These are phyloP conservation scores for Hemibagrus guttatus DNA, from an alignment of 2,797 vertebrate genomes.

Conservation along the genomic window DNA sequence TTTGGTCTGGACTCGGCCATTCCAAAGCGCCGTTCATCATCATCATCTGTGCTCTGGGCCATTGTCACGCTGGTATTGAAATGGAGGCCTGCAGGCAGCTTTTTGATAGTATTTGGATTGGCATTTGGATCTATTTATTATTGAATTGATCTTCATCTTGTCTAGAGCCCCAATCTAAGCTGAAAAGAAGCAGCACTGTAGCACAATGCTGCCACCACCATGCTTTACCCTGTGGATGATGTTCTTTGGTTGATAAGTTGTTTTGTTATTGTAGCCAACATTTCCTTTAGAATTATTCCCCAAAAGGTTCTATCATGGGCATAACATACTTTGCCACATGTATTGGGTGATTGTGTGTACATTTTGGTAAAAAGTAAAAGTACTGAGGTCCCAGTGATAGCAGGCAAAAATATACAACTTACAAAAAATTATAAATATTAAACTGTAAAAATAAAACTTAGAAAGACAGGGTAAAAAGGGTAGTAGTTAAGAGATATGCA, in stretches of 20 bases:
- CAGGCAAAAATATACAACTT: no score
- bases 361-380: background rate
- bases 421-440: no score
- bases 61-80: background rate
- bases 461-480: no score
- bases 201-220: background rate
- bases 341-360: background rate
- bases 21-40: background rate
- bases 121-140: background rate
- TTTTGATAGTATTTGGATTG: background rate
- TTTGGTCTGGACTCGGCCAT: background rate
- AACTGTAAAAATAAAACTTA: no score
- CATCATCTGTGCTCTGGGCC: background rate
- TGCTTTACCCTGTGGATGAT: background rate
- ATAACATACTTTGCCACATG: background rate
- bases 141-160: background rate
- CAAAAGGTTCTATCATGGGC: background rate
- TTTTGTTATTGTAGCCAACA: background rate
- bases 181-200: background rate
- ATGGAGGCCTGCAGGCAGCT: background rate
- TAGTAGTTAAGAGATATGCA: no score
- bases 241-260: background rate
- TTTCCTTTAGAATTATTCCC: background rate
- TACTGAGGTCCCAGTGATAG: no score
- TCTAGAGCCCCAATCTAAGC: background rate